These are phyloP conservation scores for Cosmia trapezina DNA, from an alignment of 2,888 invertebrate genomes.

Conservation along the genomic window DNA sequence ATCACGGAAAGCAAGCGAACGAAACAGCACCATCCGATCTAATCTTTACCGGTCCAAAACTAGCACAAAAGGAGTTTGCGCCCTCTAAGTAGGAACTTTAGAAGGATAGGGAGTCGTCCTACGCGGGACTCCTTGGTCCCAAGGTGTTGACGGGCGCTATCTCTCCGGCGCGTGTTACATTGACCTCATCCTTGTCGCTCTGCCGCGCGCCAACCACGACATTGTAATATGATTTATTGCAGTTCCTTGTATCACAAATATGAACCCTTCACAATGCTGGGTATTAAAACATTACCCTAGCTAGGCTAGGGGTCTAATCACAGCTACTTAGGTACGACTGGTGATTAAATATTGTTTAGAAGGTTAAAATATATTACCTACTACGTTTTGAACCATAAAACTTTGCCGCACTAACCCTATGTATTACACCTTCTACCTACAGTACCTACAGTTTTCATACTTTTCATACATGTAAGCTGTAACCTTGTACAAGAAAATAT, in stretches of 20 bases:
- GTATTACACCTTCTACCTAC: conserved; percentile 2
- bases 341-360: conserved; percentile 4
- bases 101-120: conserved; percentile 9
- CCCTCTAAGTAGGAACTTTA: background rate
- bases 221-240: conserved; percentile 51
- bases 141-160: conserved; percentile 47
- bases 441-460: conserved; percentile 68
- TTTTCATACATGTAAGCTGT: conserved; percentile 73
- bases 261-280: conserved; percentile 19
- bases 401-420: background rate
- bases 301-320: background rate
- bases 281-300: conserved; percentile 2
- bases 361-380: conserved; percentile 4
- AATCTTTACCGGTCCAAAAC: background rate
- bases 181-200: conserved; percentile 52
- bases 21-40: background rate
- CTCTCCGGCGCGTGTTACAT: conserved; percentile 39
- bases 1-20: background rate
- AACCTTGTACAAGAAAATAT: conserved; percentile 83
- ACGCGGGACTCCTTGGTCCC: conserved; percentile 20
- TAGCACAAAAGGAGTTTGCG: background rate
- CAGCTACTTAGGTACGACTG: background rate
- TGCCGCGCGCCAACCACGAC: conserved; percentile 48
- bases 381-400: conserved; percentile 5
- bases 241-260: conserved; percentile 35